A percentile compares a stretch with the other conserved stretches of the same genome.
Conservation (phyloP, 2,888 invertebrate species). For the Epinotia ramella region DNA sequence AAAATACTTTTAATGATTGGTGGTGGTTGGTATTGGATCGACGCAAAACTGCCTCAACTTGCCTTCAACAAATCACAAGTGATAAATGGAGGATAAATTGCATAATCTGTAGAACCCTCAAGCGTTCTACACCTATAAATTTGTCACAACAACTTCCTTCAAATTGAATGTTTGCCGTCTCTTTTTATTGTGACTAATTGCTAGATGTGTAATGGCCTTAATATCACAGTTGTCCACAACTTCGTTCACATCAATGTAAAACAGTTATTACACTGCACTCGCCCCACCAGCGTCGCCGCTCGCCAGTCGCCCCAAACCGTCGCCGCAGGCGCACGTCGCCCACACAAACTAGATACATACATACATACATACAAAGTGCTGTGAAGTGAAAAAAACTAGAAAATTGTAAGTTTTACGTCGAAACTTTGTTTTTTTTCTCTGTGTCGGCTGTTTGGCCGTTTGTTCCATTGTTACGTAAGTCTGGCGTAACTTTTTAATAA, state of each 20-base stretch:
- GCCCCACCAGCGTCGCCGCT: constrained; percentile 11
- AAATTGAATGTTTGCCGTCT: too few species aligned
- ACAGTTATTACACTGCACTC: not conserved
- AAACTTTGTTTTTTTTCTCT: not conserved
- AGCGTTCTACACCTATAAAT: too few species aligned
- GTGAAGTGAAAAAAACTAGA: constrained; percentile 28
- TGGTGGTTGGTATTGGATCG: too few species aligned
- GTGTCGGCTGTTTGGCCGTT: constrained; percentile 1
- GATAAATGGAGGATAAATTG: too few species aligned
- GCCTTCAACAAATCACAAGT: too few species aligned
- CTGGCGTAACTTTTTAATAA: constrained; percentile 32
- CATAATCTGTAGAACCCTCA: too few species aligned
- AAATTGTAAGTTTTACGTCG: constrained; percentile 1
- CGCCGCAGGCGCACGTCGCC: constrained; percentile 47
- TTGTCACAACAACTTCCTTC: too few species aligned
- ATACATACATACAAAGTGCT: constrained; percentile 26
- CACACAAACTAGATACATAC: constrained; percentile 32
- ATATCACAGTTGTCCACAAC: not conserved
- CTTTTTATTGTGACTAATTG: too few species aligned
- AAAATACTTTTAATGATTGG: too few species aligned
- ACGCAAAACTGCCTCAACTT: too few species aligned
- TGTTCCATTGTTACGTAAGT: constrained; percentile 20
- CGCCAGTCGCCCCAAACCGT: constrained; percentile 46
- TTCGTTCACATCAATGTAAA: not conserved
- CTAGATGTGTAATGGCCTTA: not conserved